A percentile compares a stretch with the other conserved stretches of the same genome.
Evolutionary conservation across 2,797 vertebrate species (phyloP).

Genomic region (Sphaeramia orbicularis): DNA sequence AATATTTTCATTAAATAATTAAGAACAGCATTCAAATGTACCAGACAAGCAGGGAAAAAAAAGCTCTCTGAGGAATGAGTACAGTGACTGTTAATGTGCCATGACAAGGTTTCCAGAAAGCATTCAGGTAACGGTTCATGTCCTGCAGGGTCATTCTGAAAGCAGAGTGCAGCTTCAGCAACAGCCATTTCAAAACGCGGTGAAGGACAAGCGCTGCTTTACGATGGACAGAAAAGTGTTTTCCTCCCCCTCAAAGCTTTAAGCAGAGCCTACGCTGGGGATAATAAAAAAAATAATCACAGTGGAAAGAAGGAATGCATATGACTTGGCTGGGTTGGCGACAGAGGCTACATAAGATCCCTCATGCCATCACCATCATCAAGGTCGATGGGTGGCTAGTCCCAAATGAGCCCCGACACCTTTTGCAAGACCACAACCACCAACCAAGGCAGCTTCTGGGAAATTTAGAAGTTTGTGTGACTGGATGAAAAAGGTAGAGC

Average conservation of each 20-base stretch:
- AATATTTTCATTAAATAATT: conserved; percentile 92
- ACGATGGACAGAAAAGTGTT: conserved; percentile 62
- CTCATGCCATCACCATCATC: conserved; percentile 62
- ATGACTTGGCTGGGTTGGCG: conserved; percentile 86
- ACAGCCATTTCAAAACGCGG: conserved; percentile 47
- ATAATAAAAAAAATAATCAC: conserved; percentile 87
- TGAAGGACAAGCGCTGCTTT: conserved; percentile 59
- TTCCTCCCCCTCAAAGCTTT: conserved; percentile 77
- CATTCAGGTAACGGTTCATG: conserved; percentile 58
- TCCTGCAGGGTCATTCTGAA: conserved; percentile 84
- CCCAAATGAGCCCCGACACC: conserved; percentile 59
- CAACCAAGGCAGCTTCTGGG: conserved; percentile 59
- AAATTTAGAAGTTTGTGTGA: conserved; percentile 63
- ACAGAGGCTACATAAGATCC: conserved; percentile 80
- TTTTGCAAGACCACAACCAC: conserved; percentile 33
- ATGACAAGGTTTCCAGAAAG: conserved; percentile 65
- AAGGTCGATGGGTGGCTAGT: conserved; percentile 60
- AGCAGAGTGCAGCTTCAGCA: conserved; percentile 52
- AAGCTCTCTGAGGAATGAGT: conserved; percentile 88
- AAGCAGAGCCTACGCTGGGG: conserved; percentile 82
- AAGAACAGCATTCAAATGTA: conserved; percentile 95
- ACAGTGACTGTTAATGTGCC: conserved; percentile 92
- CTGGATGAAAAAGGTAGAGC: conserved; percentile 57
- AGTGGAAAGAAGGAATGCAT: conserved; percentile 93
- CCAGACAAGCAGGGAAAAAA: conserved; percentile 91